Base-by-base conservation (phyloP, 2,888 invertebrate species). In the Oegoconia quadripuncta region DNA sequence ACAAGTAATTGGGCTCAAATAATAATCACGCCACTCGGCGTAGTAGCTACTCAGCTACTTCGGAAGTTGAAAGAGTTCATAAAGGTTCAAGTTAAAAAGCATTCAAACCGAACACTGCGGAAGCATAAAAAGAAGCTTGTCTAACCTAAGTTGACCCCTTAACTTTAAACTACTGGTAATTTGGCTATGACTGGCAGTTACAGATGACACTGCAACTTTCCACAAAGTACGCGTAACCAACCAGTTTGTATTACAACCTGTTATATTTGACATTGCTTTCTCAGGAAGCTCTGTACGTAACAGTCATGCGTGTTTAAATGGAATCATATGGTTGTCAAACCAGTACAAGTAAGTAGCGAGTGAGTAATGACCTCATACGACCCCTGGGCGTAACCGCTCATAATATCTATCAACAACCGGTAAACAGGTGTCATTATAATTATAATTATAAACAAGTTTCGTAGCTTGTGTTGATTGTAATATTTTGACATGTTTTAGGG, bases 281-380 rank as follows among this genome's bases (percentile, higher is more conserved):
- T 57, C 52, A 50, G 50, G 50, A 56, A 72, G 62, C 59, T 62
- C 66, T 61, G 59, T 65, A 56, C 63, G 59, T 63, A 67, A 61
- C 41, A 42, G 45, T 52, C 47, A 57, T 57, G 44, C 52, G 54
- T 66, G 60, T 61, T 59, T 61, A 57, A 59, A 60, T 63, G 56
- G 56, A 65, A 64, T 69, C 84, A 83, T 66, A 70, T 79, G 76
- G 74, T 65, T 42, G 77, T 66, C 68, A 67, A 75, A 84, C 86
- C 78, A 77, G 83, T 79, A 65, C 35, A 47, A 35, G 39, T 49
- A 54, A 55, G 63, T 63, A 59, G 55, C 67, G 57, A 64, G 61
- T 70, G 73, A 75, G 68, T 65, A 77, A 76, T 64, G 78, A 79
- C 75, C 83, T 75, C 74, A 56, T 52, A 48, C 64, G 76, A 73